Conservation (phyloP, 64 coral and sea anemone genomes). For the Astreopora myriophthalma region DNA sequence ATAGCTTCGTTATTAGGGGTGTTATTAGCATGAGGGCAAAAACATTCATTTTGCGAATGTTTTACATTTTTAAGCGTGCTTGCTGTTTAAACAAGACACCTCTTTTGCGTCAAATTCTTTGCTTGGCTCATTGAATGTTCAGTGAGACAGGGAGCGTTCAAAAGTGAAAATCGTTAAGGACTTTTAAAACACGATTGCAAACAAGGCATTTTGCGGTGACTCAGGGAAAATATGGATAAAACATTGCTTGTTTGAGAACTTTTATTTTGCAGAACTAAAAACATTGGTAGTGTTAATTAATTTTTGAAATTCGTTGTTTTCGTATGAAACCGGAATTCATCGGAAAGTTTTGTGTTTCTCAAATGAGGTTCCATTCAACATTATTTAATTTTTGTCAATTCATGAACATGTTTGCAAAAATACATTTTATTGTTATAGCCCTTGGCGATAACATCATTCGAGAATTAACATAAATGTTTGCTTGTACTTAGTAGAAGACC, state of each 20-base stretch:
- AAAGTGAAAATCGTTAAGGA: conserved; percentile 18
- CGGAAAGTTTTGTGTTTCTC: background rate
- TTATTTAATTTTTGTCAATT: background rate
- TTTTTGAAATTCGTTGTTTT: background rate
- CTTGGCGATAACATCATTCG: background rate
- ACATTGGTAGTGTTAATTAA: conserved; percentile 18
- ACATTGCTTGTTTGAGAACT: background rate
- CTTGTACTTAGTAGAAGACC: background rate
- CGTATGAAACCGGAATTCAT: conserved; percentile 8
- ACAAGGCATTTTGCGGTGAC: conserved; percentile 9
- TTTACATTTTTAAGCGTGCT: background rate
- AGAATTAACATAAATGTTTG: background rate
- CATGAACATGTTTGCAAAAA: background rate
- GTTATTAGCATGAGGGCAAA: background rate
- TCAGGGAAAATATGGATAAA: background rate
- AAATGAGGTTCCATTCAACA: background rate
- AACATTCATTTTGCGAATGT: background rate
- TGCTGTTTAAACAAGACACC: background rate
- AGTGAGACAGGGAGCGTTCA: background rate
- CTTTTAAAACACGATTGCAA: background rate
- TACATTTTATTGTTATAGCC: background rate
- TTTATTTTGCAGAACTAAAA: background rate
- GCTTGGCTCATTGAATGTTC: background rate
- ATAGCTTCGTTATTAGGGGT: too few relatives aligned
- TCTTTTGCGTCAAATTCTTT: background rate